Base-by-base conservation (phyloP, 2,888 invertebrate species). In the Hedychridium roseum region DNA sequence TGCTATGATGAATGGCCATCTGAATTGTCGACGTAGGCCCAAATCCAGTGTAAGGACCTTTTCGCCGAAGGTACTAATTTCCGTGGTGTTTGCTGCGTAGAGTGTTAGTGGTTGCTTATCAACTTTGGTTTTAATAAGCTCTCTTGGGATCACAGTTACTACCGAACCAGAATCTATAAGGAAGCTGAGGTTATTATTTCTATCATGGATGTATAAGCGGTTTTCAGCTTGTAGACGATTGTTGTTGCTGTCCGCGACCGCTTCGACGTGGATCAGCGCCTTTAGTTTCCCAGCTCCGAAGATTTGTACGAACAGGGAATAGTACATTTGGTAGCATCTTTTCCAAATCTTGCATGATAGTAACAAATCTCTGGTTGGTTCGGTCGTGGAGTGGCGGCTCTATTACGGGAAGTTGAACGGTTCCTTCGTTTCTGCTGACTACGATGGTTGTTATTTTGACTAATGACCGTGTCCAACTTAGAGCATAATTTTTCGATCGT, bases 1-100 rank as follows among this genome's bases (percentile, higher is more conserved):
- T 0, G 74, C 73, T 2, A 74, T 50, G 0, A 67, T 45, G 46
- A 75, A 77, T 1, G 58, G 43, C 71, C 70, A 76, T 0, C 43
- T 32, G 11, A 68, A 71, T 1, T 49, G 54, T 2, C 71, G 57
- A 15, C 66, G 60, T 4, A 74, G 43, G 2, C 70, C 69, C 2
- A 76, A 35, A 20, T 71, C 60, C 0, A 74, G 30, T 2, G 49
- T 37, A 0, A 68, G 32, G 0, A 52, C 43, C 2, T 49, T 42
- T 2, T 37, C 53, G 0, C 72, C 73, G 45, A 69, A 74, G 0
- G 73, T 75, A 1, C 54, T 20, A 2, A 76, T 74, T 0, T 30
- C 12, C 0, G 70, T 53, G 5, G 67, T 66, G 35, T 77, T 76
- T 0, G 70, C 73, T 9, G 74, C 75, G 31, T 41, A 62, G 0